These are phyloP conservation scores for Vannuccia rotundouncinata DNA, from an alignment of 2,888 invertebrate species.

Conservation along the genomic window DNA sequence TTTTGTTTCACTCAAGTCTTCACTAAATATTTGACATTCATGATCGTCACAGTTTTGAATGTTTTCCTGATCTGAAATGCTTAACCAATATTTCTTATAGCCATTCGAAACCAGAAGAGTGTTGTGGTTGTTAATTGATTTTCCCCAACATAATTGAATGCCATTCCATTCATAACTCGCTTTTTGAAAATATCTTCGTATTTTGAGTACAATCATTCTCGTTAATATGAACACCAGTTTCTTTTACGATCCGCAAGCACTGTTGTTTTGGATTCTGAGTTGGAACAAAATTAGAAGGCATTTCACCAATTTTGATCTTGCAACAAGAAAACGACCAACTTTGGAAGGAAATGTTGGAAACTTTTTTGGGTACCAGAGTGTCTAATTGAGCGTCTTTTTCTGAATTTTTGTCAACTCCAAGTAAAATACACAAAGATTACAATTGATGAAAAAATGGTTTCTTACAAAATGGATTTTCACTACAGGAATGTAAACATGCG, in stretches of 20 bases:
- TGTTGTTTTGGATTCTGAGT: background rate
- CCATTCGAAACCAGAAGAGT: background rate
- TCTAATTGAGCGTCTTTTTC: background rate
- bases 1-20: no score
- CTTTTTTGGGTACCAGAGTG: background rate
- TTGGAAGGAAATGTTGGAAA: background rate
- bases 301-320: background rate
- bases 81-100: background rate
- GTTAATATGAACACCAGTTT: background rate
- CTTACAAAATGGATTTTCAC: background rate
- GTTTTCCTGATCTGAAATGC: background rate
- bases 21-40: no score
- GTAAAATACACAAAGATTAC: background rate
- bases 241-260: background rate
- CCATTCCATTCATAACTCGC: background rate
- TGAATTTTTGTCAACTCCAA: background rate
- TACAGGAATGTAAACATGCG: background rate
- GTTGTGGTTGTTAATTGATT: background rate
- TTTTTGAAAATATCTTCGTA: background rate
- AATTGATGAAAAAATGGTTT: background rate
- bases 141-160: background rate
- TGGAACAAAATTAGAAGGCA: background rate
- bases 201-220: background rate
- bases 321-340: background rate
- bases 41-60: background rate